Conservation (phyloP, 1,140 invertebrate genomes). For the Aporrectodea caliginosa region DNA sequence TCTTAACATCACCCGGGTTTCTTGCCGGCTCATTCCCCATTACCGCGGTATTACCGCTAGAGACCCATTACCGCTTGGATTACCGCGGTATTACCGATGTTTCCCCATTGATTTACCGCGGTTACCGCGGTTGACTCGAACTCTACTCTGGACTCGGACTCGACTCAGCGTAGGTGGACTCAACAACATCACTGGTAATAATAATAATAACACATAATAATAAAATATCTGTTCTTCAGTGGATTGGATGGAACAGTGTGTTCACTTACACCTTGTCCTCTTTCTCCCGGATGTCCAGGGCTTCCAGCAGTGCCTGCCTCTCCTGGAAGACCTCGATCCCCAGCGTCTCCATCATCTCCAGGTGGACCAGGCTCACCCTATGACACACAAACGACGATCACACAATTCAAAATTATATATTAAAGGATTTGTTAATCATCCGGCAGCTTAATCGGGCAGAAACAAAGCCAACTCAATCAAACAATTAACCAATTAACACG, state of each 20-base stretch:
- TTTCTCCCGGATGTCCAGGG: not conserved
- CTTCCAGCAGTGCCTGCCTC: not conserved
- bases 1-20: too few relatives aligned
- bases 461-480: too few relatives aligned
- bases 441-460: too few relatives aligned
- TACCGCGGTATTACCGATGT: too few relatives aligned
- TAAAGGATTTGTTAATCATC: too few relatives aligned
- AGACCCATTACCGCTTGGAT: too few relatives aligned
- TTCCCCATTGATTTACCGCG: too few relatives aligned
- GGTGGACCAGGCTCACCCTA: not conserved
- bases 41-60: too few relatives aligned
- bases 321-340: not conserved
- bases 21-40: too few relatives aligned
- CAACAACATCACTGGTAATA: constrained; percentile 17
- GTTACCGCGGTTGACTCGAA: too few relatives aligned
- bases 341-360: not conserved
- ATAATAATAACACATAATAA: not conserved
- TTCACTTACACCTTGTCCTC: not conserved
- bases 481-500: too few relatives aligned
- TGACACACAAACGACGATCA: not conserved
- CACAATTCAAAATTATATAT: not conserved
- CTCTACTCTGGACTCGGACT: too few relatives aligned
- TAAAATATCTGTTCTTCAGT: not conserved
- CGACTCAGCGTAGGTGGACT: constrained; percentile 84
- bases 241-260: not conserved